Evolutionary conservation across 2,113 vertebrate genomes (phyloP).

Genomic region (Nothocercus julius): DNA sequence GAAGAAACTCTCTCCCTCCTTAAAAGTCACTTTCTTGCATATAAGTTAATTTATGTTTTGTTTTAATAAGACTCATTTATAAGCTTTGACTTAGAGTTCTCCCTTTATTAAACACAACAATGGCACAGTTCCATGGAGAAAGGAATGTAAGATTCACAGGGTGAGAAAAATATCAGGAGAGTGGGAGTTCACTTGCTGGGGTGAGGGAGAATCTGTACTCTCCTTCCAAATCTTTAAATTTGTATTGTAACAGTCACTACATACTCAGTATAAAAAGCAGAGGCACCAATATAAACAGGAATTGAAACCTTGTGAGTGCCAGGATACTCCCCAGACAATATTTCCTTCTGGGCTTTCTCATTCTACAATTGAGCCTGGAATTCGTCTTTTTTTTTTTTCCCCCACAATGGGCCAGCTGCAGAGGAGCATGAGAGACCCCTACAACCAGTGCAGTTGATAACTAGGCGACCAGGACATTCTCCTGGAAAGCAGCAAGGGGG

Average conservation of each 20-base stretch:
- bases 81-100: not conserved
- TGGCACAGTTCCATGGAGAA: not conserved
- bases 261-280: not conserved
- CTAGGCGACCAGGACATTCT: not conserved
- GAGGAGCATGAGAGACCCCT: not conserved
- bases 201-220: not conserved
- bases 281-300: not conserved
- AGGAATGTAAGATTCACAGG: not conserved
- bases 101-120: not conserved
- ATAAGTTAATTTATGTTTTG: not conserved
- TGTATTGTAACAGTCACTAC: not conserved
- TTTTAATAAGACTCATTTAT: conserved; percentile 10
- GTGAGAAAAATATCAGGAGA: not conserved
- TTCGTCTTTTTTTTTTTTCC: not conserved
- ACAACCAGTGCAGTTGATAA: not conserved
- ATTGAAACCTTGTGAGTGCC: not conserved
- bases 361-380: not conserved
- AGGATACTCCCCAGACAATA: not conserved
- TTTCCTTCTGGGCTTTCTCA: not conserved
- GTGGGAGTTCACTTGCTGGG: not conserved
- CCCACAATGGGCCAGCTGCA: not conserved
- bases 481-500: not conserved
- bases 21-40: not conserved
- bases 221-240: not conserved
- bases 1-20: not conserved